Evolutionary conservation across 2,113 vertebrate species (phyloP).

Genomic region (Melospiza melodia): DNA sequence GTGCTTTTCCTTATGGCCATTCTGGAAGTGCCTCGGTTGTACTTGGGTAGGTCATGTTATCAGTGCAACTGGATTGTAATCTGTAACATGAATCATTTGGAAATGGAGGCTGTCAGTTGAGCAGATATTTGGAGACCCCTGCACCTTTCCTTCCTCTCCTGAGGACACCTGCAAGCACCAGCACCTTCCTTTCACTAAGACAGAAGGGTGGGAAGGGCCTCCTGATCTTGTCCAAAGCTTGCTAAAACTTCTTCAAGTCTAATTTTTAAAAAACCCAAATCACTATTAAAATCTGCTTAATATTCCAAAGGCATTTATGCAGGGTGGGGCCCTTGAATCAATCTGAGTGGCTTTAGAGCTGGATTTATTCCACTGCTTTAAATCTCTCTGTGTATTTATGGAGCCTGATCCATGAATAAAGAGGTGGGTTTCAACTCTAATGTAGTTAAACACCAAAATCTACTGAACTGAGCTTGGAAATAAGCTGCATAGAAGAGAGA

Average conservation of each 20-base stretch:
- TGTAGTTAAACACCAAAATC: background rate
- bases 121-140: background rate
- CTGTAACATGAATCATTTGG: background rate
- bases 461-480: background rate
- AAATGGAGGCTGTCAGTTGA: background rate
- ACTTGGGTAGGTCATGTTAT: slow-evolving; percentile 74
- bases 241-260: background rate
- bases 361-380: background rate
- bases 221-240: background rate
- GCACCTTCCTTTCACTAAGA: background rate
- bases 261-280: background rate
- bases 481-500: background rate
- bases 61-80: background rate
- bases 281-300: background rate
- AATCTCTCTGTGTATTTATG: background rate
- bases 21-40: slow-evolving; percentile 73
- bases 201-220: fast-evolving
- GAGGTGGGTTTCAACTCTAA: background rate
- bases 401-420: background rate
- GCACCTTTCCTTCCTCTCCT: background rate
- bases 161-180: background rate
- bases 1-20: slow-evolving; percentile 80
- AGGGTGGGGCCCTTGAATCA: background rate
- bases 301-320: background rate
- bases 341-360: background rate